Evolutionary conservation across 1,140 invertebrate genomes (phyloP).

Genomic region (Drosophila lini): DNA sequence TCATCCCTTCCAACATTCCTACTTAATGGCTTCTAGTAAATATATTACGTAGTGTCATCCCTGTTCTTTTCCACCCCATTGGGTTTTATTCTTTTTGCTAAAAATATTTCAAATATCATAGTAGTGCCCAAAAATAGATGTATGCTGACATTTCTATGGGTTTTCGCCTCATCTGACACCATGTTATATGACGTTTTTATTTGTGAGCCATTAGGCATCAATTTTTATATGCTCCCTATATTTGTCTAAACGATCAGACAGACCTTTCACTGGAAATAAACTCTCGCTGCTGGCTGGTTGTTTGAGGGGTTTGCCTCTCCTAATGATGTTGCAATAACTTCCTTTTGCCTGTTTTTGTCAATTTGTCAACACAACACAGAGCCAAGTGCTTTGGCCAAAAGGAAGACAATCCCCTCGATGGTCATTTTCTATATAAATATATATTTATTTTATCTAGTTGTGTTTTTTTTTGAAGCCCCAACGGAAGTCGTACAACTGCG

Average conservation of each 20-base stretch:
- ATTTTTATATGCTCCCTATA: constrained; percentile 9
- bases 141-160: constrained; percentile 24
- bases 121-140: constrained; percentile 24
- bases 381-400: background rate
- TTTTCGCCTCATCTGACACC: background rate
- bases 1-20: background rate
- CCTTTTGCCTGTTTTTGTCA: constrained; percentile 54
- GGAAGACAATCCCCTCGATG: constrained; percentile 40
- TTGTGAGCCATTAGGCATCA: constrained; percentile 23
- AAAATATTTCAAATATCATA: constrained; percentile 7
- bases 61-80: constrained; percentile 37
- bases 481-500: constrained; percentile 63
- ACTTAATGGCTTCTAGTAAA: constrained; percentile 16
- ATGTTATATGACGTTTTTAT: constrained; percentile 19
- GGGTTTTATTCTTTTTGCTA: constrained; percentile 17
- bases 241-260: constrained; percentile 3
- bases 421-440: constrained; percentile 20
- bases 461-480: constrained; percentile 25
- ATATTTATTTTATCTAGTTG: constrained; percentile 25
- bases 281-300: background rate
- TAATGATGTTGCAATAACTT: constrained; percentile 69
- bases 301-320: constrained; percentile 4
- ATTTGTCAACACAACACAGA: constrained; percentile 62
- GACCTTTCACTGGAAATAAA: constrained; percentile 13
- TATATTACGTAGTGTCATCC: constrained; percentile 14